phyloP scores from a whole-genome alignment of 2,797 vertebrate genomes.

The Holocentrus rufus region DNA sequence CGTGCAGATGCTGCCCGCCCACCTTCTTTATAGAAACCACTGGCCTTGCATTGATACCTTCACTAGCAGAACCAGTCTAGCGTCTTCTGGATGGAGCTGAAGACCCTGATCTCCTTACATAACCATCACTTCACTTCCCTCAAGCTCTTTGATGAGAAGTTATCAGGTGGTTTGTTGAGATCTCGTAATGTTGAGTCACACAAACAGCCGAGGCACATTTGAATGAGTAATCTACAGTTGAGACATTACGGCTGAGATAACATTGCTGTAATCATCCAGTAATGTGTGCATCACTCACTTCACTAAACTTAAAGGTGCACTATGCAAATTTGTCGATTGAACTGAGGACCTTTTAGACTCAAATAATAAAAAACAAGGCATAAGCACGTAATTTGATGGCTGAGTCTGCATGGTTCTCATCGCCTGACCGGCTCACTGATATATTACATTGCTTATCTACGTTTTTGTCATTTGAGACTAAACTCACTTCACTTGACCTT shows the following conservation, averaged over 20 bases:
- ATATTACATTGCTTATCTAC: no score
- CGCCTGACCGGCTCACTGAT: no score
- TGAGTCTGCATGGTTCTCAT: no score
- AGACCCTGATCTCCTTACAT: constrained; percentile 53
- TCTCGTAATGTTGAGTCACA: constrained; percentile 42
- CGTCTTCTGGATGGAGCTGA: constrained; percentile 26
- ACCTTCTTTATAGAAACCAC: constrained; percentile 53
- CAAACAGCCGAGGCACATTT: constrained; percentile 38
- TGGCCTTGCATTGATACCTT: constrained; percentile 52
- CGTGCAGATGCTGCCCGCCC: constrained; percentile 69
- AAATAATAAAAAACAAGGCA: no score
- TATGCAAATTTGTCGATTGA: no score
- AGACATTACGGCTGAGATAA: constrained; percentile 22
- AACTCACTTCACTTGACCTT: no score
- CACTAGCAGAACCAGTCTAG: constrained; percentile 20
- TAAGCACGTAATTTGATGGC: no score
- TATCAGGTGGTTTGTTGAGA: constrained; percentile 49
- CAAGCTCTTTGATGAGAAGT: constrained; percentile 51
- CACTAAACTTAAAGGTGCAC: background rate
- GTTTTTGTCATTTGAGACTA: no score
- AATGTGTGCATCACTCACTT: constrained; percentile 14
- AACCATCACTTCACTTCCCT: constrained; percentile 55
- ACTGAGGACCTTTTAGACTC: no score
- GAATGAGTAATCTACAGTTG: constrained; percentile 26
- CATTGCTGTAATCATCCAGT: constrained; percentile 28